phyloP scores from a whole-genome alignment of 2,888 invertebrate species.

The Pilophorus perplexus region DNA sequence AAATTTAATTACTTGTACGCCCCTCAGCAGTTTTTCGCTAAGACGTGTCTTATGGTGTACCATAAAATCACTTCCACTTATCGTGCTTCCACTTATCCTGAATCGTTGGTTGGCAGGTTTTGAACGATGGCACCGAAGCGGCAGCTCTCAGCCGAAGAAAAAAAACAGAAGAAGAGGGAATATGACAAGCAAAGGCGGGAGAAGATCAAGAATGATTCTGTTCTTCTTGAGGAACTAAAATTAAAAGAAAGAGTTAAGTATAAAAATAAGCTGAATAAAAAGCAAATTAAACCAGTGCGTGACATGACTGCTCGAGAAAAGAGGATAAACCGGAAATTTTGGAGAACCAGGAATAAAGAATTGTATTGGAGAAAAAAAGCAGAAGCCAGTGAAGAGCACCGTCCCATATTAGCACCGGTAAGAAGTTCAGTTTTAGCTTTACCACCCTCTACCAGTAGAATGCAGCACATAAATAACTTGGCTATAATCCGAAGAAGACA shows the following conservation, averaged over 20 bases:
- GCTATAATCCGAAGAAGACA: background rate
- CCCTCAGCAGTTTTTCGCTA: no score
- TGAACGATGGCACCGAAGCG: no score
- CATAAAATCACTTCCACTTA: no score
- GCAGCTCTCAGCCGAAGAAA: no score
- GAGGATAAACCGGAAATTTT: slow-evolving; percentile 2
- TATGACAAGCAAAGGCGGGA: background rate
- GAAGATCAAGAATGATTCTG: background rate
- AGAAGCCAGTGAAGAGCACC: background rate
- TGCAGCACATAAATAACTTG: background rate
- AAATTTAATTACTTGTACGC: no score
- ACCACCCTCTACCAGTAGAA: background rate
- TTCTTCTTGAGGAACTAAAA: background rate
- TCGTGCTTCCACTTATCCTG: no score
- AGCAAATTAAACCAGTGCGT: background rate
- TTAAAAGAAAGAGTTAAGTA: slow-evolving; percentile 14
- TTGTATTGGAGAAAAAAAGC: background rate
- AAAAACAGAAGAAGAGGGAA: no score
- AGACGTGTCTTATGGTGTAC: no score
- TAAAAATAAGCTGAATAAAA: background rate
- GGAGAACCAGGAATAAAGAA: slow-evolving; percentile 13
- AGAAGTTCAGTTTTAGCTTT: background rate
- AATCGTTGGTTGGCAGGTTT: no score
- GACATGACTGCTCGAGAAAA: background rate
- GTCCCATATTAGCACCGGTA: no score